A percentile compares a stretch with the other conserved stretches of the same genome.
Conservation (phyloP, 23 tunicate genomes). For the Pegea sp. region DNA sequence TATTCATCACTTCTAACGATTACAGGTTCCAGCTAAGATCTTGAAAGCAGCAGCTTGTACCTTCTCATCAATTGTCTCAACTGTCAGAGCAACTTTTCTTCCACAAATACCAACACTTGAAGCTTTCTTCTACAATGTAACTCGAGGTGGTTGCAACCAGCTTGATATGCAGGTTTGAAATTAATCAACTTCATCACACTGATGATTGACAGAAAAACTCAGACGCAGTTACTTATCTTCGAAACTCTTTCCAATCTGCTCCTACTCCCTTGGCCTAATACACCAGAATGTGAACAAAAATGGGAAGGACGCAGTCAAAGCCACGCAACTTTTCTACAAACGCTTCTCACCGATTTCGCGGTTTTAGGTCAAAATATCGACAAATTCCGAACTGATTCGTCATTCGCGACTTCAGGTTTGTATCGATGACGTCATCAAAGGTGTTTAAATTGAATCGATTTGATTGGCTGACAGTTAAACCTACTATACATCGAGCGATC, state of each 20-base stretch:
- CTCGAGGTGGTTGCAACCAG: slow-evolving; percentile 61
- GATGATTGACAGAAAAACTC: too few relatives aligned
- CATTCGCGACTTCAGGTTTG: too few relatives aligned
- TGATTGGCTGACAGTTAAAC: slow-evolving; percentile 23
- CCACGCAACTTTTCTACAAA: slow-evolving; percentile 25
- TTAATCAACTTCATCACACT: too few relatives aligned
- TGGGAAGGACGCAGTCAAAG: slow-evolving; percentile 41
- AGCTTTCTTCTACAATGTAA: slow-evolving; percentile 39
- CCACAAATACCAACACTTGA: slow-evolving; percentile 36
- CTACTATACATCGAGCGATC: slow-evolving; percentile 34
- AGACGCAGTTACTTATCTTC: slow-evolving; percentile 62
- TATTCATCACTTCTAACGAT: too few relatives aligned
- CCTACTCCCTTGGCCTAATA: slow-evolving; percentile 85
- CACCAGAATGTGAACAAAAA: slow-evolving; percentile 70
- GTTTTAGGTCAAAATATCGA: too few relatives aligned
- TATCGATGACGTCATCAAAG: too few relatives aligned
- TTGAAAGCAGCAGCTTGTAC: slow-evolving; percentile 59
- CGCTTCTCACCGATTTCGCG: slow-evolving; percentile 34
- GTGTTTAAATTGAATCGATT: too few relatives aligned
- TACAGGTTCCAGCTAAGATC: slow-evolving; percentile 55
- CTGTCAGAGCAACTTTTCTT: slow-evolving; percentile 72
- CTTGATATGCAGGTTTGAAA: slow-evolving; percentile 27
- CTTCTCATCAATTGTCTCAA: slow-evolving; percentile 38
- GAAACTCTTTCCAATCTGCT: slow-evolving; percentile 57
- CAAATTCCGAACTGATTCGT: too few relatives aligned